Evolutionary conservation across 1,140 invertebrate species (phyloP), one percentile per base, ranked within the genome.

Genomic region (Ditylenchus dipsaci): DNA sequence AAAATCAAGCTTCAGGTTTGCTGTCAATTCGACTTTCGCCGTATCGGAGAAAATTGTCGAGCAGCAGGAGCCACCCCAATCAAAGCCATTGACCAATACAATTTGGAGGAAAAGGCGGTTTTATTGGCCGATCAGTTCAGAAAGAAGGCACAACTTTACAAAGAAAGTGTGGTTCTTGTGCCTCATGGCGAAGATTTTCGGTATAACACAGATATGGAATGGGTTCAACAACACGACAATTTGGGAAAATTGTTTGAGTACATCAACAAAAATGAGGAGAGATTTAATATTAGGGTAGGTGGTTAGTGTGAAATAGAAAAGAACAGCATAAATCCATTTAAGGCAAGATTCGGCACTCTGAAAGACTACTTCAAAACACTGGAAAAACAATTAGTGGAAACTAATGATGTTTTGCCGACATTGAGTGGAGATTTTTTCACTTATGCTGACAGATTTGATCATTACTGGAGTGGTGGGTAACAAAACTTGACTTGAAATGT

Each of bases 171-270:
- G 0, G 77, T 98, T 0, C 82, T 98, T 9, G 88, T 92, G 67
- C 95, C 93, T 0, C 85, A 98, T 0, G 95, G 95, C 0, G 95
- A 99, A 85, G 95, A 99, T 86, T 99, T 99, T 84, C 88, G 95
- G 1, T 97, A 90, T 83, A 90, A 92, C 71, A 89, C 90, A 74
- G 83, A 87, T 11, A 87, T 87, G n/a, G 95, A 98, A 85, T 97
- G 93, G 93, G 91, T 95, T 82, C 88, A 89, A 53, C 95, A 97
- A 82, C 93, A 75, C 42, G 33, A 87, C 0, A 98, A 98, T 85
- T 98, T 97, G 84, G 89, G 92, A 74, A 89, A 88, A 80, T 84
- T 99, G 0, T 94, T 97, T 78, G 90, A 95, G 74, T 91, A 94
- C 80, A 91, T 98, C 84, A 98, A 98, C 83, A 84, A 85, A 3